phyloP scores from a whole-genome alignment of 2,113 vertebrate genomes.

The Muntiacus muntjak region DNA sequence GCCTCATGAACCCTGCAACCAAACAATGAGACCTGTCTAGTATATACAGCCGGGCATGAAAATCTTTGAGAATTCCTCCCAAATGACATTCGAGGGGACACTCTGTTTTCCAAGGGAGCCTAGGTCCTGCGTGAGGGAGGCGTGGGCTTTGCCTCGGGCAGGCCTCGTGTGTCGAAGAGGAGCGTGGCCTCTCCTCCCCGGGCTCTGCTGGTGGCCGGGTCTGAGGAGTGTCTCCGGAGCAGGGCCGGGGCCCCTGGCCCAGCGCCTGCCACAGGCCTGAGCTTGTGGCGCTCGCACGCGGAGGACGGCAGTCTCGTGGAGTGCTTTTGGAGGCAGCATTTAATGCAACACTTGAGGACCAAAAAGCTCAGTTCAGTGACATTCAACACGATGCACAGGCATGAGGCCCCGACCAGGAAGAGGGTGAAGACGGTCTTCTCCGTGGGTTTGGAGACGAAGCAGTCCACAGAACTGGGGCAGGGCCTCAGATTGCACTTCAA shows the following conservation, averaged over 20 bases:
- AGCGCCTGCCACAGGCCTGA: not conserved
- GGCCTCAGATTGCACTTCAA: constrained; percentile 84
- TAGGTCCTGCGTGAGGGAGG: not conserved
- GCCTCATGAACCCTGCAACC: not conserved
- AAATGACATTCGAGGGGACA: not conserved
- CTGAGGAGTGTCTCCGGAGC: not conserved
- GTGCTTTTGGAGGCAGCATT: constrained; percentile 76
- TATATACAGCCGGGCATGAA: not conserved
- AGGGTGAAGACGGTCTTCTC: constrained; percentile 91
- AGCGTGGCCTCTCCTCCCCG: not conserved
- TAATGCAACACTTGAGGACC: constrained; percentile 82
- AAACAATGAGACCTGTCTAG: not conserved
- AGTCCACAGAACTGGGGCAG: constrained; percentile 89
- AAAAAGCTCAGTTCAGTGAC: constrained; percentile 86
- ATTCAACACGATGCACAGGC: constrained; percentile 86
- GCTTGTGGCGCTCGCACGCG: not conserved
- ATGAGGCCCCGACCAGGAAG: constrained; percentile 86
- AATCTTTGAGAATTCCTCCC: not conserved
- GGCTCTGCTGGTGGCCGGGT: not conserved
- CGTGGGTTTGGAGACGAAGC: constrained; percentile 86
- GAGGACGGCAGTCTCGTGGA: constrained; percentile 9
- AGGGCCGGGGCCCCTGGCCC: not conserved
- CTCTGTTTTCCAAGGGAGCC: not conserved
- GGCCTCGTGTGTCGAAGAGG: not conserved
- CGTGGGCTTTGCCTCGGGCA: not conserved